Percentiles rank a stretch among this genome's conserved stretches.
Conservation (phyloP, 2,888 invertebrate genomes). For the Caenorhabditis drosophilae region DNA sequence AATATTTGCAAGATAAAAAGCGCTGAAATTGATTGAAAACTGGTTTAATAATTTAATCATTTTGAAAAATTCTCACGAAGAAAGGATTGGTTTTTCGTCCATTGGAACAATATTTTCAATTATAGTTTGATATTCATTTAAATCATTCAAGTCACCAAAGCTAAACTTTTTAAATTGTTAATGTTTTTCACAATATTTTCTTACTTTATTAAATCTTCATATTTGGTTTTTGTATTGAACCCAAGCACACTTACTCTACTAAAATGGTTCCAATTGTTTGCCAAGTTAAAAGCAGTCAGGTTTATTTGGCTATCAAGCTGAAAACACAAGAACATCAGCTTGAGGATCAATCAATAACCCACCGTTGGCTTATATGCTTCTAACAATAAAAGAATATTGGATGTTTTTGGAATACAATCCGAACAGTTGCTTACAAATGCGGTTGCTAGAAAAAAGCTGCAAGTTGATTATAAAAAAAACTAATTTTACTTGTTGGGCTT, state of each 20-base stretch:
- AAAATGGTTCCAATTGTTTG: slow-evolving; percentile 28
- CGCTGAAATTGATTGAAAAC: slow-evolving; percentile 10
- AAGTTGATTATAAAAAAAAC: too few species aligned
- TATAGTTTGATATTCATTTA: slow-evolving; percentile 9
- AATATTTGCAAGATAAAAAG: slow-evolving; percentile 14
- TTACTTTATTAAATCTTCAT: slow-evolving; percentile 16
- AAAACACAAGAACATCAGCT: background rate
- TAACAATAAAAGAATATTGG: slow-evolving; percentile 26
- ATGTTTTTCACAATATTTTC: background rate
- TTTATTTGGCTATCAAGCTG: slow-evolving; percentile 13
- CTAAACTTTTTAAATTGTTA: slow-evolving; percentile 1
- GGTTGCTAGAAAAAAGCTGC: slow-evolving; percentile 5
- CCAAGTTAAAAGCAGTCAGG: slow-evolving; percentile 7
- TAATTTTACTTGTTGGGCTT: slow-evolving; percentile 4
- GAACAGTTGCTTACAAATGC: slow-evolving; percentile 13
- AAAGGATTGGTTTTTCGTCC: slow-evolving; percentile 7
- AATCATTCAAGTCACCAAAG: slow-evolving; percentile 17
- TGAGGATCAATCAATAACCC: background rate
- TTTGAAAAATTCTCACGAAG: slow-evolving; percentile 10
- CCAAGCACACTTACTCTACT: slow-evolving; percentile 26
- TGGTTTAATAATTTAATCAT: background rate
- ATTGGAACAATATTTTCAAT: slow-evolving; percentile 5
- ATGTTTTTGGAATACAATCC: slow-evolving; percentile 34
- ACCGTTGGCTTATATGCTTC: slow-evolving; percentile 13
- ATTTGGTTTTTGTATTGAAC: slow-evolving; percentile 11